phyloP scores from a whole-genome alignment of 2,888 invertebrate species.

The Nymphalis c-album region DNA sequence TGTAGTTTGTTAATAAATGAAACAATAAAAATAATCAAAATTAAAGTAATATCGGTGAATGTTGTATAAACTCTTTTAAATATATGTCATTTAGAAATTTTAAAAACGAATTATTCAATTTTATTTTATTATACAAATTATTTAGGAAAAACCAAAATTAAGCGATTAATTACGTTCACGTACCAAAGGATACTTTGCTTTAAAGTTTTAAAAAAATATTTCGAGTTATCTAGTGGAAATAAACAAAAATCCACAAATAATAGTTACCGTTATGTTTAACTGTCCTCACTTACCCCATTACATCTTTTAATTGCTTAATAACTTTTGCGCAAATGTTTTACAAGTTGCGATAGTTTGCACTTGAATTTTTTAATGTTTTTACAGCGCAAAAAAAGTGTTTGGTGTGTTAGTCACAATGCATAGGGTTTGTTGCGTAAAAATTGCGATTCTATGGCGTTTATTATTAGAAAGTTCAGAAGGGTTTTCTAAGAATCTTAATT shows the following conservation, averaged over 20 bases:
- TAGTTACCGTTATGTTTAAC: constrained; percentile 29
- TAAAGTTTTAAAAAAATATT: not conserved
- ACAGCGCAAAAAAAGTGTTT: constrained; percentile 9
- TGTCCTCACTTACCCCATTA: constrained; percentile 20
- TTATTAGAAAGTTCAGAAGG: constrained; percentile 29
- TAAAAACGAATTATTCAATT: too few species aligned
- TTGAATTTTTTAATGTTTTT: constrained; percentile 24
- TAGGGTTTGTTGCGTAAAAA: constrained; percentile 21
- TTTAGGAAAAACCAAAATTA: too few species aligned
- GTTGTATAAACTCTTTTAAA: too few species aligned
- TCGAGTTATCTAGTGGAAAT: not conserved
- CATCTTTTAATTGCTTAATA: constrained; percentile 25
- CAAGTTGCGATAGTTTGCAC: constrained; percentile 19
- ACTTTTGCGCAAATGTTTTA: constrained; percentile 31
- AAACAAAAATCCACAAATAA: constrained; percentile 13
- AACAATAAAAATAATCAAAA: too few species aligned
- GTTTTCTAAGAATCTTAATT: constrained; percentile 29
- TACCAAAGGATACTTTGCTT: not conserved
- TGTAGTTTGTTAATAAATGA: too few species aligned
- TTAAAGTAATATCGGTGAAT: too few species aligned
- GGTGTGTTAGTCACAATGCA: not conserved
- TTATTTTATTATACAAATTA: too few species aligned
- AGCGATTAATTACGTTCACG: too few species aligned
- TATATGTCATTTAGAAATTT: too few species aligned
- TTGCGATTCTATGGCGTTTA: constrained; percentile 25